Conservation (phyloP, 1,140 invertebrate species). For the Phthorimaea operculella region DNA sequence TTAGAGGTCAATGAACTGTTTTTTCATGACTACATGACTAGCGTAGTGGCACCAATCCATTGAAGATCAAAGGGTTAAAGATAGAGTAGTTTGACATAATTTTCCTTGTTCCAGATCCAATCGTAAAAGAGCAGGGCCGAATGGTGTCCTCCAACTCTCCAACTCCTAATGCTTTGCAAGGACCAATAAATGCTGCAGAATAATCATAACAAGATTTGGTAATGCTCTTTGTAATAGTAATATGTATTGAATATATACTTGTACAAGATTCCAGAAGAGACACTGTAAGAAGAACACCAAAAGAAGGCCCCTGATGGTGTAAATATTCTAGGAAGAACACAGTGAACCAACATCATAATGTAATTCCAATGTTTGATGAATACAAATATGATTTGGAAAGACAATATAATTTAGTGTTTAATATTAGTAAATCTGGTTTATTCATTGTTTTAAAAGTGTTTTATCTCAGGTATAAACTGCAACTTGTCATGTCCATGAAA, state of each 20-base stretch:
- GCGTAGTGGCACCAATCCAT: too few species aligned
- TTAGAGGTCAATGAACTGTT: too few species aligned
- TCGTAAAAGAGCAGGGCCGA: constrained; percentile 88
- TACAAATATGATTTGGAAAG: constrained; percentile 61
- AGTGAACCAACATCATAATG: constrained; percentile 35
- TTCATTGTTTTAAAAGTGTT: constrained; percentile 63
- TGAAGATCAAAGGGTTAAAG: too few species aligned
- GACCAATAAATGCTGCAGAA: constrained; percentile 65
- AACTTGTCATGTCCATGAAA: constrained; percentile 38
- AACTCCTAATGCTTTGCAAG: constrained; percentile 65
- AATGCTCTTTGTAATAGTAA: constrained; percentile 54
- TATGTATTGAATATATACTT: constrained; percentile 63
- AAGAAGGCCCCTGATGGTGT: constrained; percentile 37
- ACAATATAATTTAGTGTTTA: constrained; percentile 67
- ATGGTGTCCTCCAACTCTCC: constrained; percentile 69
- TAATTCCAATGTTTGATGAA: constrained; percentile 54
- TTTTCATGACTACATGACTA: too few species aligned
- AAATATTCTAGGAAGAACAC: constrained; percentile 30
- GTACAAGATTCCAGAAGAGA: constrained; percentile 57
- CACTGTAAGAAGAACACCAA: constrained; percentile 38
- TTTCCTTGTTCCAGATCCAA: constrained; percentile 76
- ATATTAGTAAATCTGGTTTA: constrained; percentile 63
- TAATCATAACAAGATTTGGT: constrained; percentile 53
- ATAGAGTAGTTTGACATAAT: too few species aligned
- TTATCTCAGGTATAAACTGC: constrained; percentile 54